phyloP scores from a whole-genome alignment of 1,140 invertebrate genomes.

The Calliopsis andreniformis region DNA sequence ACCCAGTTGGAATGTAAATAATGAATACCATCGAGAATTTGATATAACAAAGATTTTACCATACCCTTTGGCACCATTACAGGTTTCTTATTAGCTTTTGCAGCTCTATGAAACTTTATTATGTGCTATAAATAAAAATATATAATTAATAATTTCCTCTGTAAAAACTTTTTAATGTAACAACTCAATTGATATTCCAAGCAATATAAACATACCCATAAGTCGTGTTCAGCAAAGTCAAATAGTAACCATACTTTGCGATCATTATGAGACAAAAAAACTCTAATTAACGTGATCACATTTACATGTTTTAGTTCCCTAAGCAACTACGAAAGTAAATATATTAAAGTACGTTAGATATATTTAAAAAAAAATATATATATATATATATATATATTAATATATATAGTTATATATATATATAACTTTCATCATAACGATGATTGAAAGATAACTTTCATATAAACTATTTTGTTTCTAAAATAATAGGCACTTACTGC shows the following conservation, averaged over 20 bases:
- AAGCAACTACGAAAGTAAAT: slow-evolving; percentile 87
- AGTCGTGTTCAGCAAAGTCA: slow-evolving; percentile 99
- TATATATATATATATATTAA: too few species aligned
- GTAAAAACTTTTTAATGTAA: background rate
- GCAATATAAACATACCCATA: slow-evolving; percentile 87
- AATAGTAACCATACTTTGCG: slow-evolving; percentile 99
- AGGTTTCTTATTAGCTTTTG: slow-evolving; percentile 98
- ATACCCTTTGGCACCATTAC: slow-evolving; percentile 98
- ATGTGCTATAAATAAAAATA: slow-evolving; percentile 89
- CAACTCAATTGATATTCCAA: slow-evolving; percentile 8
- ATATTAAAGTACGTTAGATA: background rate
- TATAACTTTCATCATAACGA: too few species aligned
- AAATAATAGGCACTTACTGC: slow-evolving; percentile 87
- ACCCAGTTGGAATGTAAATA: slow-evolving; percentile 99
- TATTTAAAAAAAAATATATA: background rate
- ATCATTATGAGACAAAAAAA: slow-evolving; percentile 98
- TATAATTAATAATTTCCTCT: background rate
- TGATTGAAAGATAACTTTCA: too few species aligned
- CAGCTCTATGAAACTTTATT: slow-evolving; percentile 99
- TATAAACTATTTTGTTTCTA: too few species aligned
- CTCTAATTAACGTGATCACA: slow-evolving; percentile 98
- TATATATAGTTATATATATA: too few species aligned
- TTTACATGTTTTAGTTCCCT: slow-evolving; percentile 98
- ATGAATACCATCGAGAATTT: slow-evolving; percentile 99
- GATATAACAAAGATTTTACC: slow-evolving; percentile 99